Base-by-base conservation (phyloP, 2,888 invertebrate genomes). In the Cyclophora punctaria region DNA sequence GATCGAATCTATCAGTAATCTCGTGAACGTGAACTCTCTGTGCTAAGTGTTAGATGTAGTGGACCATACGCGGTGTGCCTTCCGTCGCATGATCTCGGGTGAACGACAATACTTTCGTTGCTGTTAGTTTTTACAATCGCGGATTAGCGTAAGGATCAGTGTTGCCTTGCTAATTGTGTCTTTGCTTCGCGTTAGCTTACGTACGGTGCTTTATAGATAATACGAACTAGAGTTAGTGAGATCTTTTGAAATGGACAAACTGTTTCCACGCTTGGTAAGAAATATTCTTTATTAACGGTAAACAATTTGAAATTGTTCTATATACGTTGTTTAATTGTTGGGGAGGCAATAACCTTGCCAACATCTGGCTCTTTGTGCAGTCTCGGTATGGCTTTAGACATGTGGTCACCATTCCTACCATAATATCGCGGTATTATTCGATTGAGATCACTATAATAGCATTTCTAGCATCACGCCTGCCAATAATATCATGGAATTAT, bases 111-210 rank as follows among this genome's bases (percentile, higher is more conserved):
- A 68, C 66, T 74, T 75, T 50, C 67, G 76, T 79, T 77, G 73
- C 72, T 72, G 71, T 69, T 70, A 64, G 71, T 73, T 77, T 73
- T 80, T 75, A 73, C 78, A 20, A 79, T 72, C 71, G 76, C 71
- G 70, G 68, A 75, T 69, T 76, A 77, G 71, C 72, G 70, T 83
- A 81, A 75, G 67, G 64, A 78, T 83, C 79, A 75, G 82, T 86
- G 86, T 86, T 87, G 88, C 88, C 88, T 88, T 88, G 87, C 83
- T 83, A 80, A 37, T 37, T 77, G 88, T 88, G 87, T 86, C 87
- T 85, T 87, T 84, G 84, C 82, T 86, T 80, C 80, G 85, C 84
- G 78, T 75, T 82, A 78, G 79, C 79, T 81, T 80, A 76, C 72
- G 83, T 80, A 76, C 73, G 84, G 85, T 87, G 86, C 86, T 86